Percentiles rank a stretch among this genome's conserved stretches.
phyloP scores from a whole-genome alignment of 2,888 invertebrate species.

The Escarpia spicata region DNA sequence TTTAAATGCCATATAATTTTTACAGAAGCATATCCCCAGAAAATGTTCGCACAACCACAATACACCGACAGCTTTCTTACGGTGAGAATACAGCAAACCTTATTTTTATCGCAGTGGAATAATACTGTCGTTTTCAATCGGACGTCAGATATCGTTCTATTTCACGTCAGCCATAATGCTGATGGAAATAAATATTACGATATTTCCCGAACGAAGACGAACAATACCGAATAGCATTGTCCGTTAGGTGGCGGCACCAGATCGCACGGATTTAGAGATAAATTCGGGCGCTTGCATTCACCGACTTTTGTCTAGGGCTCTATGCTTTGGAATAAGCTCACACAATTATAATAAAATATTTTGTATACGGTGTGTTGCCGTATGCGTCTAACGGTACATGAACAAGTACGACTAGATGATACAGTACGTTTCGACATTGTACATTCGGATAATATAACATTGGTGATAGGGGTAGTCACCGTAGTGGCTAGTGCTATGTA shows the following conservation, averaged over 20 bases:
- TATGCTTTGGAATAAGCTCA: no score
- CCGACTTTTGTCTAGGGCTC: no score
- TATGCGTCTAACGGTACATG: no score
- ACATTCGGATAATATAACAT: no score
- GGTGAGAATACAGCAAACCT: not conserved
- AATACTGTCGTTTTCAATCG: conserved; percentile 16
- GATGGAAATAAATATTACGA: conserved; percentile 13
- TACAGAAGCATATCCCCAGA: not conserved
- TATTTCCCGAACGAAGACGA: not conserved
- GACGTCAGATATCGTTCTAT: not conserved
- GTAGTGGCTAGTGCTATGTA: no score
- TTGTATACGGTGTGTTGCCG: no score
- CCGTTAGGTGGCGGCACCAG: not conserved
- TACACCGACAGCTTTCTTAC: not conserved
- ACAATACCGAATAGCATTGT: not conserved
- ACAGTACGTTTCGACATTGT: no score
- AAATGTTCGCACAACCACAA: not conserved
- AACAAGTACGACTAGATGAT: no score
- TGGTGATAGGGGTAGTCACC: no score
- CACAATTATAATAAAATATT: no score
- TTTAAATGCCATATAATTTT: not conserved
- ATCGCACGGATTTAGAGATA: not conserved
- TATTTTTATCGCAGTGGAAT: not conserved
- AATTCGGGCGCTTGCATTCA: no score
- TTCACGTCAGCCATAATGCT: conserved; percentile 13